phyloP scores from a whole-genome alignment of 1,140 invertebrate species.

The Thrips palmi region DNA sequence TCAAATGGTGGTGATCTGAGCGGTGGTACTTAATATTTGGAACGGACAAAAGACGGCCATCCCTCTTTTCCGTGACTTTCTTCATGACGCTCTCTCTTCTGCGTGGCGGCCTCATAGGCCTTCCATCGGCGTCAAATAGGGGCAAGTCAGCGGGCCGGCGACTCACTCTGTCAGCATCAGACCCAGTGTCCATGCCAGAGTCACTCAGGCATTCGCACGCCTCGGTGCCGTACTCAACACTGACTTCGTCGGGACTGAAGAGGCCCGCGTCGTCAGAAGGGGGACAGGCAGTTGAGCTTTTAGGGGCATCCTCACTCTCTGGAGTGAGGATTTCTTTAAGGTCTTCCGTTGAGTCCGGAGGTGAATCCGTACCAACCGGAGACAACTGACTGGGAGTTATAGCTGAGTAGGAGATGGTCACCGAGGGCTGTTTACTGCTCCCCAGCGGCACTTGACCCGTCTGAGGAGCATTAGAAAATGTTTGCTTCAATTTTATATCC shows the following conservation, averaged over 20 bases:
- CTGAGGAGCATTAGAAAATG: slow-evolving; percentile 29
- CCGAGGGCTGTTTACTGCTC: too few species aligned
- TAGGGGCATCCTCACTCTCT: slow-evolving; percentile 13
- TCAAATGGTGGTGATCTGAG: slow-evolving; percentile 21
- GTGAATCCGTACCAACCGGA: neutral
- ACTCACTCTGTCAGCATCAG: too few species aligned
- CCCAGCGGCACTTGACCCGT: neutral
- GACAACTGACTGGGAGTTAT: neutral
- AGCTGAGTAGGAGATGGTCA: neutral
- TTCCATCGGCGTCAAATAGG: slow-evolving; percentile 35
- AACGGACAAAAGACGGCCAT: slow-evolving; percentile 50
- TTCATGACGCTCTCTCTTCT: too few species aligned
- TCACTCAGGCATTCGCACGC: too few species aligned
- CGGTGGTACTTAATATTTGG: slow-evolving; percentile 52
- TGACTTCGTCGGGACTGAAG: slow-evolving; percentile 8
- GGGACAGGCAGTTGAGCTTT: slow-evolving; percentile 12
- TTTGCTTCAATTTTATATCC: slow-evolving; percentile 57
- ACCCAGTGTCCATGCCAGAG: too few species aligned
- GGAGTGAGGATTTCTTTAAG: slow-evolving; percentile 9
- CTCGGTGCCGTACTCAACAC: neutral
- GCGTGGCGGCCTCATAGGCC: slow-evolving; percentile 37
- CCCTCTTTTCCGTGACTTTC: slow-evolving; percentile 34
- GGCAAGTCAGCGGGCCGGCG: slow-evolving; percentile 41
- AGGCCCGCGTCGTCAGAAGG: too few species aligned
- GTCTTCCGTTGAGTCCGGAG: neutral